phyloP scores from a whole-genome alignment of 2,888 invertebrate species.

The Eupithecia dodoneata region DNA sequence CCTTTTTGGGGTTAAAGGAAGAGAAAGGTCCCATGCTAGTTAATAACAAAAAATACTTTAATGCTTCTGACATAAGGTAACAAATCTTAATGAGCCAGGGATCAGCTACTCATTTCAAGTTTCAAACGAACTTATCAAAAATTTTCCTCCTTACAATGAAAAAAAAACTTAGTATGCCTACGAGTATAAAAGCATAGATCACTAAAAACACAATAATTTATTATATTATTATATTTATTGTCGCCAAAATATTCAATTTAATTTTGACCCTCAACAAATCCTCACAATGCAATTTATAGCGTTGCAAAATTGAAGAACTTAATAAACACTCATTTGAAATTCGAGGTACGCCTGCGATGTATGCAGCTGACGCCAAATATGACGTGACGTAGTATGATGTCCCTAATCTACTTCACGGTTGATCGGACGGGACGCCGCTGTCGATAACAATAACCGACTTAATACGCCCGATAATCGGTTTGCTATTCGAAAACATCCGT shows the following conservation, averaged over 20 bases:
- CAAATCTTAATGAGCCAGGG: background rate
- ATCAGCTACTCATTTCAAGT: background rate
- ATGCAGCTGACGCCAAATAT: constrained; percentile 83
- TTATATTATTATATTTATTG: constrained; percentile 33
- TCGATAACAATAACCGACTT: constrained; percentile 83
- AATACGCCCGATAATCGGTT: constrained; percentile 83
- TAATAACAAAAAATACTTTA: background rate
- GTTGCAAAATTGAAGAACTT: constrained; percentile 33
- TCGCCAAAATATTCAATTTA: constrained; percentile 59
- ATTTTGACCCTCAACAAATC: constrained; percentile 17
- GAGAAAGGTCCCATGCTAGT: too few species aligned
- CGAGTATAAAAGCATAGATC: background rate
- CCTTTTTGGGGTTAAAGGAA: too few species aligned
- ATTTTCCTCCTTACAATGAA: background rate
- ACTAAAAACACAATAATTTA: background rate
- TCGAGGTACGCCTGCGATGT: constrained; percentile 66
- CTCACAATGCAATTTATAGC: constrained; percentile 24
- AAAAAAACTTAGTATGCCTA: background rate
- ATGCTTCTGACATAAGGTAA: background rate
- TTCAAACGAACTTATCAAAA: too few species aligned
- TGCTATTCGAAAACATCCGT: constrained; percentile 81
- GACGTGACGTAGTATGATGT: constrained; percentile 80
- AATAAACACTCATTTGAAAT: constrained; percentile 43
- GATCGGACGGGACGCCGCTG: constrained; percentile 71
- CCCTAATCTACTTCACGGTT: constrained; percentile 82